These are phyloP conservation scores for Acanthurus leucopareius DNA, from an alignment of 2,797 vertebrate species.

Conservation along the genomic window DNA sequence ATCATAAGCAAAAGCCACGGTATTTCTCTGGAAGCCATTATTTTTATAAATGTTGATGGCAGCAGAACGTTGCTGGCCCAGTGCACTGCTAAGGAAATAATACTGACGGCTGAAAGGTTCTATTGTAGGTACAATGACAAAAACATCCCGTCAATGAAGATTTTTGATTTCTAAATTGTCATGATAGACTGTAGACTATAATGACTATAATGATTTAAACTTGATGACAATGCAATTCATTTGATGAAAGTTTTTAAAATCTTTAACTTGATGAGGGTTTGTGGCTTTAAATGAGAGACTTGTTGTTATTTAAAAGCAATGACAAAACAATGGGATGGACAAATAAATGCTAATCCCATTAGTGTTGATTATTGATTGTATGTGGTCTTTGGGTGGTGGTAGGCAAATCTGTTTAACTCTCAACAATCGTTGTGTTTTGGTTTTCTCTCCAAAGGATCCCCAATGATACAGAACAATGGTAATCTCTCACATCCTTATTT, in stretches of 20 bases:
- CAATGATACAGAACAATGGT: slow-evolving; percentile 88
- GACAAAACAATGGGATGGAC: slow-evolving; percentile 67
- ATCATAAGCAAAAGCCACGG: slow-evolving; percentile 15
- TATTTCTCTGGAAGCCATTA: slow-evolving; percentile 43
- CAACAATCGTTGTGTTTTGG: slow-evolving; percentile 86
- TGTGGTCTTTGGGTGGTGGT: slow-evolving; percentile 80
- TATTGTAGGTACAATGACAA: slow-evolving; percentile 29
- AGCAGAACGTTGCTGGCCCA: slow-evolving; percentile 25
- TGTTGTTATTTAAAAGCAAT: slow-evolving; percentile 44
- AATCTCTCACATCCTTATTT: slow-evolving; percentile 84
- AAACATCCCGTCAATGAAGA: slow-evolving; percentile 6
- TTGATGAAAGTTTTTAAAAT: slow-evolving; percentile 41
- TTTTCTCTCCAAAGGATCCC: slow-evolving; percentile 86
- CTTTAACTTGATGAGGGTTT: slow-evolving; percentile 59
- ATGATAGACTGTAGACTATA: slow-evolving; percentile 20
- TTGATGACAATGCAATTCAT: slow-evolving; percentile 29
- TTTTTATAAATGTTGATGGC: slow-evolving; percentile 32
- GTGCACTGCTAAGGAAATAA: slow-evolving; percentile 28
- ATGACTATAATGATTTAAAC: slow-evolving; percentile 54
- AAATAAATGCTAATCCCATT: slow-evolving; percentile 80
- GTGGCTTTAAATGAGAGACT: slow-evolving; percentile 64
- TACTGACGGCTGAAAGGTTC: background rate
- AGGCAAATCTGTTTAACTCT: slow-evolving; percentile 79
- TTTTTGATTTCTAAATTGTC: slow-evolving; percentile 39
- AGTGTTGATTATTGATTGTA: slow-evolving; percentile 75